These are phyloP conservation scores for Heliangelus exortis DNA, from an alignment of 2,797 vertebrate species.

Conservation along the genomic window DNA sequence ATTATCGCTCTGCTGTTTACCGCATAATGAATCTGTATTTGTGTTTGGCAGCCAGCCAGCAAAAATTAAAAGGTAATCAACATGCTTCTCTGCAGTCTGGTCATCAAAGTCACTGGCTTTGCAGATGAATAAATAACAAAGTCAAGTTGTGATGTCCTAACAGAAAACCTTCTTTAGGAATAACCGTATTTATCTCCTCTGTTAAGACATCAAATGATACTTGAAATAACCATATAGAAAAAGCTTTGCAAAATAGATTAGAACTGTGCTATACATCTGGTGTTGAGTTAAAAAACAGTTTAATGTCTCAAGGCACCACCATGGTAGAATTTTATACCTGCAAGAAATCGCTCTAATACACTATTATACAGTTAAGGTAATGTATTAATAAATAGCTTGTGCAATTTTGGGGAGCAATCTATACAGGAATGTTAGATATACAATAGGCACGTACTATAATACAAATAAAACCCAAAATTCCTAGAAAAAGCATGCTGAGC, in stretches of 20 bases:
- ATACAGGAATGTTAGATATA: conserved; percentile 84
- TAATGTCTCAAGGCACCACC: conserved; percentile 93
- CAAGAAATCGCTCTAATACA: conserved; percentile 72
- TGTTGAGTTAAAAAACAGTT: conserved; percentile 76
- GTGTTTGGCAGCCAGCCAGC: conserved; percentile 67
- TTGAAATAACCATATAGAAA: conserved; percentile 62
- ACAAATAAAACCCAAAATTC: conserved; percentile 82
- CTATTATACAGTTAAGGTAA: conserved; percentile 69
- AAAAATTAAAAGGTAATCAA: conserved; percentile 73
- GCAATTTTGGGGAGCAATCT: conserved; percentile 78
- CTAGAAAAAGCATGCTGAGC: conserved; percentile 89
- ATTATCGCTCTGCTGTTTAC: conserved; percentile 54
- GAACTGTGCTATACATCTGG: conserved; percentile 66
- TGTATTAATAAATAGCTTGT: conserved; percentile 73
- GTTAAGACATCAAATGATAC: conserved; percentile 45
- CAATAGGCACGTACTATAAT: conserved; percentile 87
- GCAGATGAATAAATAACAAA: conserved; percentile 53
- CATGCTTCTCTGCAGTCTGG: conserved; percentile 43
- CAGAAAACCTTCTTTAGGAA: conserved; percentile 9
- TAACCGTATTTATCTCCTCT: conserved; percentile 11
- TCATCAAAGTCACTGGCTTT: conserved; percentile 61
- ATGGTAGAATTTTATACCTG: conserved; percentile 80
- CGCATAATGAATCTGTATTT: conserved; percentile 61
- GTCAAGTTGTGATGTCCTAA: conserved; percentile 40
- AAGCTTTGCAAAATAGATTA: conserved; percentile 54